Evolutionary conservation across 1,140 invertebrate species (phyloP).

Genomic region (Drosophila subpulchrella): DNA sequence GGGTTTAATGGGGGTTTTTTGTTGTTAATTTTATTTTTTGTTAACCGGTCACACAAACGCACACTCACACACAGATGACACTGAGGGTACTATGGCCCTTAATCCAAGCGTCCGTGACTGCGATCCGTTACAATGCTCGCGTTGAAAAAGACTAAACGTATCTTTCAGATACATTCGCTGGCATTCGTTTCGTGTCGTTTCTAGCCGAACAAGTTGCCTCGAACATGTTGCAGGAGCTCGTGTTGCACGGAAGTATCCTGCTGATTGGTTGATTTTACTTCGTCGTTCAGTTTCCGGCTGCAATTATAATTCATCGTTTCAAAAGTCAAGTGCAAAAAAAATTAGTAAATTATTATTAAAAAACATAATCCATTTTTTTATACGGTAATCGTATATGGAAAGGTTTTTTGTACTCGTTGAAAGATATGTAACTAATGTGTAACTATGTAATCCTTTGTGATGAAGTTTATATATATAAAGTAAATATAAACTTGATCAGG

Average conservation of each 20-base stretch:
- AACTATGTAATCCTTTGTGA: too few relatives aligned
- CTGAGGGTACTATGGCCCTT: constrained; percentile 26
- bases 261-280: constrained; percentile 1
- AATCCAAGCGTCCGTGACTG: constrained; percentile 54
- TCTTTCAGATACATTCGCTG: constrained; percentile 10
- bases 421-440: too few relatives aligned
- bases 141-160: constrained; percentile 19
- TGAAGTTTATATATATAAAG: too few relatives aligned
- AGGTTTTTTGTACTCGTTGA: too few relatives aligned
- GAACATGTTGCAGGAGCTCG: constrained; percentile 1
- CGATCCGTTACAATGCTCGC: constrained; percentile 44
- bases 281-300: neutral
- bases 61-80: constrained; percentile 17
- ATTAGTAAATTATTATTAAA: neutral
- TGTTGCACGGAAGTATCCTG: neutral
- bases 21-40: constrained; percentile 4
- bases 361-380: too few relatives aligned
- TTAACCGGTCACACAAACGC: constrained; percentile 50
- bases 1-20: constrained; percentile 3
- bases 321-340: neutral
- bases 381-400: too few relatives aligned
- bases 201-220: constrained; percentile 4
- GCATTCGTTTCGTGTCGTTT: neutral
- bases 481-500: too few relatives aligned
- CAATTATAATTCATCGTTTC: neutral